phyloP scores from a whole-genome alignment of 2,797 vertebrate genomes.

The Allobates femoralis region DNA sequence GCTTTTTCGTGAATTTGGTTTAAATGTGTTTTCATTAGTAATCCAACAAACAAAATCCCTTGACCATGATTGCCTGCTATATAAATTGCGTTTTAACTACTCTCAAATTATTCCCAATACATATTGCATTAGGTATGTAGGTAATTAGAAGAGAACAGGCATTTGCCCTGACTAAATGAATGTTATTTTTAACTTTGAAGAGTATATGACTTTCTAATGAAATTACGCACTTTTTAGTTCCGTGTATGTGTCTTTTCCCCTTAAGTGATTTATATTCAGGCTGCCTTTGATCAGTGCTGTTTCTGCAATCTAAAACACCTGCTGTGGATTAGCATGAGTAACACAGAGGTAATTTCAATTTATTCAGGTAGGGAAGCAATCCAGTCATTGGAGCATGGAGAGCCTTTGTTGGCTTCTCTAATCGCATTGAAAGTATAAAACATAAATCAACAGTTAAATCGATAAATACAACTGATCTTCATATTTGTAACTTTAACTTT shows the following conservation, averaged over 20 bases:
- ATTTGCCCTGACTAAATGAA: not conserved
- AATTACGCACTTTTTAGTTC: not conserved
- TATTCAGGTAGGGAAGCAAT: slow-evolving; percentile 58
- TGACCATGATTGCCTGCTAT: not conserved
- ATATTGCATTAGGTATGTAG: not conserved
- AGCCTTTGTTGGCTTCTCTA: slow-evolving; percentile 56
- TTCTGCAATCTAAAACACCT: slow-evolving; percentile 49
- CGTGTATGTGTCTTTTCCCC: slow-evolving; percentile 1
- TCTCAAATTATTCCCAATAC: not conserved
- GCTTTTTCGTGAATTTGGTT: too few species aligned
- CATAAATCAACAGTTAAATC: slow-evolving; percentile 45
- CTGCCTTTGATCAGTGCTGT: slow-evolving; percentile 52
- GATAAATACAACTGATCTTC: slow-evolving; percentile 30
- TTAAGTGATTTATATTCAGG: slow-evolving; percentile 56
- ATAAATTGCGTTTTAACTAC: not conserved
- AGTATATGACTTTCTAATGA: slow-evolving; percentile 1
- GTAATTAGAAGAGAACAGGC: not conserved
- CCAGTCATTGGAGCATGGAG: slow-evolving; percentile 45
- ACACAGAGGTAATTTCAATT: slow-evolving; percentile 60
- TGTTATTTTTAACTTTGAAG: not conserved
- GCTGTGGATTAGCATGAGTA: slow-evolving; percentile 59
- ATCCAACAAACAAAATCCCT: not conserved
- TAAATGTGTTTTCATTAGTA: not conserved
- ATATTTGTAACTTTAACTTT: slow-evolving; percentile 7
- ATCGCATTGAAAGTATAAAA: slow-evolving; percentile 37